phyloP scores from a whole-genome alignment of 2,113 vertebrate species.

The Clarias gariepinus region DNA sequence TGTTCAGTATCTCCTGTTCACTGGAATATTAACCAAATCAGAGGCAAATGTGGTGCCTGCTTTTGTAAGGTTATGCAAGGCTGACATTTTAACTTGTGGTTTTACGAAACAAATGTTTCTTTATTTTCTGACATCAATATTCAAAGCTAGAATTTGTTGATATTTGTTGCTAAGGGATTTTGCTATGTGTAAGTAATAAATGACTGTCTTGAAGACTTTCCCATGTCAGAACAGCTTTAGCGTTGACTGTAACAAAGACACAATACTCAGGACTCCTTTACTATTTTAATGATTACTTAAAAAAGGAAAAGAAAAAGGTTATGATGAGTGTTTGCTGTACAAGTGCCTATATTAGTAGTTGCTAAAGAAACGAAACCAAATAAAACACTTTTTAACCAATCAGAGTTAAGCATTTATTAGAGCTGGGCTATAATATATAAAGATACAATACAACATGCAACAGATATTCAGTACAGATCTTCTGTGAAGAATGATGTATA shows the following conservation, averaged over 20 bases:
- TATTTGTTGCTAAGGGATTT: neutral
- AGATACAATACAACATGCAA: neutral
- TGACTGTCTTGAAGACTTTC: neutral
- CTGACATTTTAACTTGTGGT: conserved; percentile 59
- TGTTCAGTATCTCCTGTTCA: conserved; percentile 50
- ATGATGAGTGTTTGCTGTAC: neutral
- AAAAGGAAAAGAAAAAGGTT: neutral
- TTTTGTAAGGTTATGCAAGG: conserved; percentile 48
- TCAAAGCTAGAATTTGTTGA: conserved; percentile 21
- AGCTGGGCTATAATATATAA: neutral
- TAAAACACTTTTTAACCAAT: neutral
- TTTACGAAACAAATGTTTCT: conserved; percentile 53
- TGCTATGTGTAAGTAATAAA: neutral
- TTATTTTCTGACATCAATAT: conserved; percentile 42
- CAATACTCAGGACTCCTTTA: neutral
- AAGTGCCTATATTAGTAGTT: neutral
- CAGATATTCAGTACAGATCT: neutral
- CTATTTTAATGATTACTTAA: neutral
- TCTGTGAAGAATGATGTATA: neutral
- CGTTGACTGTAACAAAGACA: too few relatives aligned
- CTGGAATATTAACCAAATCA: conserved; percentile 60
- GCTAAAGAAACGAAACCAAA: neutral
- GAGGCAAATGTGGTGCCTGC: conserved; percentile 65
- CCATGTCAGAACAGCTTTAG: neutral
- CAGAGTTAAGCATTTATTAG: neutral